Evolutionary conservation across 2,797 vertebrate genomes (phyloP).

Genomic region (Picus viridis): DNA sequence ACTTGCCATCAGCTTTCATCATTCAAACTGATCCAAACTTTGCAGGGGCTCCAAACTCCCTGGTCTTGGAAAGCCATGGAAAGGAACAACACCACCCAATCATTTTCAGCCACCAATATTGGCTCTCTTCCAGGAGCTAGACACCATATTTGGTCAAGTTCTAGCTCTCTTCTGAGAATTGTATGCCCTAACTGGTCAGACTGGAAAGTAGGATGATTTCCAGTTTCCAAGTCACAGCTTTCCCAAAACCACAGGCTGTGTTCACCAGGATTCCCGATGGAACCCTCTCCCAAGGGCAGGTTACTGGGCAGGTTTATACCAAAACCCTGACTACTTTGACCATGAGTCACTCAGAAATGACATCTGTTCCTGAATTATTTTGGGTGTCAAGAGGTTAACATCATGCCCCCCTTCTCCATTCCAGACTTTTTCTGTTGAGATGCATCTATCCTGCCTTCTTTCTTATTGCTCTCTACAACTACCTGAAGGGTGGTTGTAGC

Average conservation of each 20-base stretch:
- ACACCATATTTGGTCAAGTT: not conserved
- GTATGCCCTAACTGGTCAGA: not conserved
- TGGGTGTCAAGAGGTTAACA: not conserved
- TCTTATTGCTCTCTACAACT: too few species aligned
- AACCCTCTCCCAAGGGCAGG: not conserved
- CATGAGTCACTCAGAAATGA: not conserved
- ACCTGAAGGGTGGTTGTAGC: too few species aligned
- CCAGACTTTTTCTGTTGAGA: not conserved
- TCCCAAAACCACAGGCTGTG: not conserved
- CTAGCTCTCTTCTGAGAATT: not conserved
- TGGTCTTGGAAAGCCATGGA: not conserved
- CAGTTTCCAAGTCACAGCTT: not conserved
- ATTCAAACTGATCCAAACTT: not conserved
- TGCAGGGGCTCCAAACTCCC: not conserved
- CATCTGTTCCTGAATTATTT: not conserved
- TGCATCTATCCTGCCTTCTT: not conserved
- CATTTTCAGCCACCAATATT: not conserved
- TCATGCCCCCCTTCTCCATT: not conserved
- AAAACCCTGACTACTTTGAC: not conserved
- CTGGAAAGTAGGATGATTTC: constrained; percentile 1
- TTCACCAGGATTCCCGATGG: not conserved
- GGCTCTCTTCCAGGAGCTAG: not conserved
- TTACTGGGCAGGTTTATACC: not conserved
- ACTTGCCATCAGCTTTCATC: not conserved
- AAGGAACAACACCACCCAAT: not conserved